Base-by-base conservation (phyloP, 2,888 invertebrate species). In the Nebria brevicollis region DNA sequence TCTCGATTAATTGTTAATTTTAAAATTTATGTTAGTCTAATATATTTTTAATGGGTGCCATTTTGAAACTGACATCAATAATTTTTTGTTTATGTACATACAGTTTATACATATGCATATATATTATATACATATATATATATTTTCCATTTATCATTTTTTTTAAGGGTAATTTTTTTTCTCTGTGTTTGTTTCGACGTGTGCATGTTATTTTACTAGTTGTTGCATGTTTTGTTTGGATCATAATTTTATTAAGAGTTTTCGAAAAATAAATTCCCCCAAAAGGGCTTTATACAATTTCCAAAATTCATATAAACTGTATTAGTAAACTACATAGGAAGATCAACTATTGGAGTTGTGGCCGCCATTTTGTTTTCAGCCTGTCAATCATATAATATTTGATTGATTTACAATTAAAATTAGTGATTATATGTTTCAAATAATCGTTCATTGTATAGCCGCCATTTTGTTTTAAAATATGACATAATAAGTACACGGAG, bases 201-300 rank as follows among this genome's bases (percentile, higher is more conserved):
- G 64, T 79, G 79, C 79, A 79, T 79, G 79, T 79, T 79, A 74
- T 79, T 79, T 77, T 79, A 79, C n/a, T 78, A 78, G 72, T 78
- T 75, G 79, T 79, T 79, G 79, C 75, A 75, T 74, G 79, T 79
- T 79, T 79, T 79, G 79, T 79, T 79, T 79, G 79, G 66, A 74
- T 79, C 79, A 68, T 72, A 68, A 68, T 42, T 73, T 73, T 73
- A 73, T 42, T 43, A 73, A 73, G 73, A 64, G 77, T 25, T 77
- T 77, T 77, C 54, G 25, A 73, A 34, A 73, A 78, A 78, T 78
- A 78, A 78, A 78, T 78, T 78, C 78, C 72, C 78, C 78, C 72
- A 73, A 54, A 54, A 54, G 8, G 54, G 54, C 11, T 8, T 54
- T 74, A 8, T 54, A 54, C 54, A 54, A 54, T 54, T 54, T 54